Conservation (phyloP, 2,888 invertebrate species). For the Galeruca laticollis region DNA sequence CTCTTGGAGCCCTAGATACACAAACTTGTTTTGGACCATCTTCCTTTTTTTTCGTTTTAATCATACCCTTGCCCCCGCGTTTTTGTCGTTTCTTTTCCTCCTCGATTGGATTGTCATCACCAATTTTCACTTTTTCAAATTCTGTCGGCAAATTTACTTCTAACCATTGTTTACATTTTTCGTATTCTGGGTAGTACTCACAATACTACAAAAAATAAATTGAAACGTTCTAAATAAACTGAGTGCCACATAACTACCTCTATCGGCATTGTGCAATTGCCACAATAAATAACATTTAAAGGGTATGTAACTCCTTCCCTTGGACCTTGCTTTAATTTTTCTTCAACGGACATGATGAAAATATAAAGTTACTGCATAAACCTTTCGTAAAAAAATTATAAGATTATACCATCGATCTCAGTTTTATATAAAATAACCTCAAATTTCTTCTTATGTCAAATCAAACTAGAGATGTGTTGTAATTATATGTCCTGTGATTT, state of each 20-base stretch:
- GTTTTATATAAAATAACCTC: slow-evolving; percentile 19
- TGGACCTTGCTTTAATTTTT: slow-evolving; percentile 74
- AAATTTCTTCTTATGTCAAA: no score
- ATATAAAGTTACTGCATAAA: slow-evolving; percentile 5
- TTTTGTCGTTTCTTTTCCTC: slow-evolving; percentile 97
- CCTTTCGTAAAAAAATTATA: slow-evolving; percentile 5
- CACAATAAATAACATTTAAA: slow-evolving; percentile 87
- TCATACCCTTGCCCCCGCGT: slow-evolving; percentile 95
- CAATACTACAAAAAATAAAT: slow-evolving; percentile 79
- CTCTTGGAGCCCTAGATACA: slow-evolving; percentile 90
- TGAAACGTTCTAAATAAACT: background rate
- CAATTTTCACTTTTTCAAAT: slow-evolving; percentile 88
- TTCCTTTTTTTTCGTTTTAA: slow-evolving; percentile 95
- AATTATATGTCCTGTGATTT: background rate
- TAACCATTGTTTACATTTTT: slow-evolving; percentile 97
- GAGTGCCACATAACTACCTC: slow-evolving; percentile 71
- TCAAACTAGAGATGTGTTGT: background rate
- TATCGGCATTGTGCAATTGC: slow-evolving; percentile 94
- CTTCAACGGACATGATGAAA: slow-evolving; percentile 66
- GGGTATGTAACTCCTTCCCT: slow-evolving; percentile 81
- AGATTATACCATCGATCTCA: background rate
- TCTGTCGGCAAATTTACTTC: slow-evolving; percentile 94
- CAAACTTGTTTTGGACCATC: slow-evolving; percentile 88
- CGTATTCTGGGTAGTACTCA: slow-evolving; percentile 97
- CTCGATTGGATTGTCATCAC: slow-evolving; percentile 78